Evolutionary conservation across 92 coral and sea anemone species (phyloP).

Genomic region (Chrysogorgia sp.): DNA sequence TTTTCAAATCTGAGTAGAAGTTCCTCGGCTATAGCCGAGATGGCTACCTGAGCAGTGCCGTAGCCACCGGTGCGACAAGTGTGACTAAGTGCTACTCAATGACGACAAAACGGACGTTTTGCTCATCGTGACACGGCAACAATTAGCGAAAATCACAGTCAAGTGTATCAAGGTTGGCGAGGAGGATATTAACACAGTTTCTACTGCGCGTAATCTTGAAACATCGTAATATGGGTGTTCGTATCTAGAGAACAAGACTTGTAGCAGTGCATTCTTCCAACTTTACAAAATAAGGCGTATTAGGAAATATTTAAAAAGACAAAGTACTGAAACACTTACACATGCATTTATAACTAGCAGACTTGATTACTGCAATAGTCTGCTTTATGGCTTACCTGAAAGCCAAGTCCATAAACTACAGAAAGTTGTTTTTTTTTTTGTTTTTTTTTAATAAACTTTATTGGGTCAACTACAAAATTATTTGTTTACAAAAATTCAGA

Average conservation of each 20-base stretch:
- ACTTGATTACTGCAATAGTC: conserved; percentile 65
- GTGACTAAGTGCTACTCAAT: conserved; percentile 8
- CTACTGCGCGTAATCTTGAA: conserved; percentile 42
- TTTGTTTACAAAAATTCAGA: too few species aligned
- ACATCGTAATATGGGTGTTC: conserved; percentile 29
- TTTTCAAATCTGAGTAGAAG: too few species aligned
- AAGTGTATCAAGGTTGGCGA: too few species aligned
- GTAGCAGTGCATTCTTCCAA: conserved; percentile 38
- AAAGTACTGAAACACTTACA: conserved; percentile 48
- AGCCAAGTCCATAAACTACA: too few species aligned
- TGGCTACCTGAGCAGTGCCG: too few species aligned
- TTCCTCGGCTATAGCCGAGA: too few species aligned
- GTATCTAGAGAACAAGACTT: conserved; percentile 32
- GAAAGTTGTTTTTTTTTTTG: too few species aligned
- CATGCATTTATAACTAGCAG: conserved; percentile 61
- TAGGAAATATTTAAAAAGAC: conserved; percentile 52
- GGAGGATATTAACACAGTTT: too few species aligned
- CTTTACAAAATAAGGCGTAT: conserved; percentile 20
- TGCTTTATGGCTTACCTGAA: conserved; percentile 46
- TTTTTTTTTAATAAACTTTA: too few species aligned
- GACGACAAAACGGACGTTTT: conserved; percentile 17
- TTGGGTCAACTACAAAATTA: too few species aligned
- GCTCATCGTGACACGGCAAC: conserved; percentile 14
- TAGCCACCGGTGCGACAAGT: too few species aligned
- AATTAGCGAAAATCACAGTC: conserved; percentile 4